phyloP scores from a whole-genome alignment of 2,113 vertebrate genomes.

The Crotalus helleri region DNA sequence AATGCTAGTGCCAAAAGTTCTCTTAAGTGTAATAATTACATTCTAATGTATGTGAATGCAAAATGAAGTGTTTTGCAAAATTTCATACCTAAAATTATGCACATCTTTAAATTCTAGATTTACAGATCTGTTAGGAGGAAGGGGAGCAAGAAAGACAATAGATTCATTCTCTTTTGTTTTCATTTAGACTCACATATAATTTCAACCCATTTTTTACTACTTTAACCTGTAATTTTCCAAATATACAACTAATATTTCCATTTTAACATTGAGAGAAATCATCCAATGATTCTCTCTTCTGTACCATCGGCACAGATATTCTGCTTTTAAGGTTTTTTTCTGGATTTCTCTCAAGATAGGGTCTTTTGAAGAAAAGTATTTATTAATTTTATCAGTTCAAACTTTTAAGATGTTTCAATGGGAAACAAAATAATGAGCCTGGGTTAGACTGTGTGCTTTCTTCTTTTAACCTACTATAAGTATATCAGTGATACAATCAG shows the following conservation, averaged over 20 bases:
- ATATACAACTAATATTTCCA: conserved; percentile 50
- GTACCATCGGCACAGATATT: conserved; percentile 28
- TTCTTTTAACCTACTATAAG: background rate
- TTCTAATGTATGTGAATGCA: background rate
- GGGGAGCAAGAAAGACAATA: background rate
- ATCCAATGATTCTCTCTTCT: conserved; percentile 34
- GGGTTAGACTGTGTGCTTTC: background rate
- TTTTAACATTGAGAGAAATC: conserved; percentile 57
- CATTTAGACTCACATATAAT: conserved; percentile 16
- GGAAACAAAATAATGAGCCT: background rate
- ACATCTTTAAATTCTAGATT: background rate
- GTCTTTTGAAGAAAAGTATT: background rate
- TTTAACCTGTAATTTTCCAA: conserved; percentile 50
- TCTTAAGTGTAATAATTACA: background rate
- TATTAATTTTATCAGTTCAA: background rate
- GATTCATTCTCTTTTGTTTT: conserved; percentile 14
- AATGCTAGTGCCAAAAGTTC: background rate
- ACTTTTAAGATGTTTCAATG: background rate
- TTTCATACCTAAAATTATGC: background rate
- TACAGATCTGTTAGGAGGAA: background rate
- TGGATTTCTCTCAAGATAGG: background rate
- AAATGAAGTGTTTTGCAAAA: background rate
- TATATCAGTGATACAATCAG: background rate
- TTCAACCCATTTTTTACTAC: conserved; percentile 43
- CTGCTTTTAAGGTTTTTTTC: background rate